A percentile compares a stretch with the other conserved stretches of the same genome.
phyloP scores from a whole-genome alignment of 2,888 invertebrate species.

The Ptilodon capucinus region DNA sequence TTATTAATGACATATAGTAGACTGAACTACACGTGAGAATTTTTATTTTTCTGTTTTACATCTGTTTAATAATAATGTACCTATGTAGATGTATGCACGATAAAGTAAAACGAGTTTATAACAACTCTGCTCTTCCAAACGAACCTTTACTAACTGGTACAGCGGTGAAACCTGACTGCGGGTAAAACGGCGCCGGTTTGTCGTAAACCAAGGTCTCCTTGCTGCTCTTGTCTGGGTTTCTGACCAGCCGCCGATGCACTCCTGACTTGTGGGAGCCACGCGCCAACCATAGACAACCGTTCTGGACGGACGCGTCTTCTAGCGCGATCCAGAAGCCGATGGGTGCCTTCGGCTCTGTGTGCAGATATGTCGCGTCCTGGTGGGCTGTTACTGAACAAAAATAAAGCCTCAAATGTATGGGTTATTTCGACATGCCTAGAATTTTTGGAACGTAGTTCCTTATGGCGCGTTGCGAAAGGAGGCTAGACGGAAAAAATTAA shows the following conservation, averaged over 20 bases:
- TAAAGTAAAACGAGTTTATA: too few relatives aligned
- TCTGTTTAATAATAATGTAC: too few relatives aligned
- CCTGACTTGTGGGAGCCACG: constrained; percentile 95
- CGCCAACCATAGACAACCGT: constrained; percentile 97
- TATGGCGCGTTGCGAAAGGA: too few relatives aligned
- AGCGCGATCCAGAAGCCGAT: constrained; percentile 98
- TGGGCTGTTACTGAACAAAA: constrained; percentile 86
- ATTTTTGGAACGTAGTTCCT: too few relatives aligned
- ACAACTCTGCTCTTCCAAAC: too few relatives aligned
- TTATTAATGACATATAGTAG: too few relatives aligned
- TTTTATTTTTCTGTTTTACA: too few relatives aligned
- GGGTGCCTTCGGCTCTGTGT: constrained; percentile 91
- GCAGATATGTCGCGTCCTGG: constrained; percentile 94
- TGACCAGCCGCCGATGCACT: constrained; percentile 86
- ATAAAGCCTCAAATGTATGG: too few relatives aligned
- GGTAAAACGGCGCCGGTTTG: constrained; percentile 86
- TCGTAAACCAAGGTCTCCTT: constrained; percentile 86
- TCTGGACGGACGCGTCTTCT: constrained; percentile 95
- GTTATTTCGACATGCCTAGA: too few relatives aligned
- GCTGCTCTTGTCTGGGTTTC: constrained; percentile 86
- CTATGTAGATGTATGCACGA: too few relatives aligned
- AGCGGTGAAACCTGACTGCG: constrained; percentile 88
- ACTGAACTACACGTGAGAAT: too few relatives aligned
- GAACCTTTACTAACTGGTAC: constrained; percentile 93
- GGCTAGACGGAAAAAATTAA: too few relatives aligned